These are phyloP conservation scores for Anguilla rostrata DNA, from an alignment of 2,113 vertebrate species.

Conservation along the genomic window DNA sequence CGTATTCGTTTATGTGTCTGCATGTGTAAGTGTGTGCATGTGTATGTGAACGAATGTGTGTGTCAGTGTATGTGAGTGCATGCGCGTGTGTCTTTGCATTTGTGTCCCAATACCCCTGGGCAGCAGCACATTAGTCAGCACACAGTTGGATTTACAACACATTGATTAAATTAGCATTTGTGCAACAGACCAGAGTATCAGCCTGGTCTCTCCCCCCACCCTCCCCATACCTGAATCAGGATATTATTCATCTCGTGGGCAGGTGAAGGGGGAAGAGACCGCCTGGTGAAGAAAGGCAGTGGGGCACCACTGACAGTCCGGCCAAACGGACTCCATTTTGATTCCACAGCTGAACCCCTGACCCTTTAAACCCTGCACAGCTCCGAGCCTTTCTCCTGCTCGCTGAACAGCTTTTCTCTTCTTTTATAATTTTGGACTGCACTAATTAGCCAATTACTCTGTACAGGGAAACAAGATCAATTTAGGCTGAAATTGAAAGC, in stretches of 20 bases:
- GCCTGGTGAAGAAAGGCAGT: conserved; percentile 15
- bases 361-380: not conserved
- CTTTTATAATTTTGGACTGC: conserved; percentile 73
- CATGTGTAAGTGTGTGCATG: not conserved
- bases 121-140: conserved; percentile 88
- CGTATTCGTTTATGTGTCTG: not conserved
- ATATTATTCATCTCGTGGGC: conserved; percentile 63
- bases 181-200: conserved; percentile 77
- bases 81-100: not conserved
- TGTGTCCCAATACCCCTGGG: conserved; percentile 62
- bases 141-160: conserved; percentile 85
- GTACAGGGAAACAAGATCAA: conserved; percentile 75
- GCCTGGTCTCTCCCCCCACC: conserved; percentile 57
- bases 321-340: not conserved
- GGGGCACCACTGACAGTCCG: not conserved
- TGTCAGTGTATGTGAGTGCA: not conserved
- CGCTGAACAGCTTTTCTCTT: conserved; percentile 53
- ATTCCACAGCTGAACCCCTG: not conserved
- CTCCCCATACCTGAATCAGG: conserved; percentile 54
- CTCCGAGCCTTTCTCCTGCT: conserved; percentile 49
- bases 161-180: conserved; percentile 99
- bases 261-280: conserved; percentile 13
- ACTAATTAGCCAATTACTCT: conserved; percentile 80
- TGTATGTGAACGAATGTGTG: not conserved
- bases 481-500: conserved; percentile 61